Conservation (phyloP, 1,140 invertebrate genomes). For the Neuroterus valhalla region DNA sequence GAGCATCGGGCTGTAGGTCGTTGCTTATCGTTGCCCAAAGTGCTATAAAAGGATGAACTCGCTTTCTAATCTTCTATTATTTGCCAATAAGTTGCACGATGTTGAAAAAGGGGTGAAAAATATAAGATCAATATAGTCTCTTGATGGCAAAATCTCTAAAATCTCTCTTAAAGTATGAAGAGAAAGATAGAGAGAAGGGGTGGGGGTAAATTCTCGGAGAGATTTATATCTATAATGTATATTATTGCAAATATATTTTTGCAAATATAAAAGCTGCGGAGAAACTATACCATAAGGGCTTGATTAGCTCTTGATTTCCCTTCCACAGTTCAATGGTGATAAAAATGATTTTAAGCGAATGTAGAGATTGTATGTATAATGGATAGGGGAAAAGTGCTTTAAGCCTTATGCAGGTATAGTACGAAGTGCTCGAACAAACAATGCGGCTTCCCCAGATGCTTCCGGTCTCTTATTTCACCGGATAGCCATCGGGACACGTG, state of each 20-base stretch:
- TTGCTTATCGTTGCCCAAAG: constrained; percentile 1
- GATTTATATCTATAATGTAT: too few species aligned
- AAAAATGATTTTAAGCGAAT: background rate
- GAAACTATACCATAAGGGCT: too few species aligned
- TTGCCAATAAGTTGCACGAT: background rate
- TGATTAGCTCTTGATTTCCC: constrained; percentile 5
- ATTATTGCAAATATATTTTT: background rate
- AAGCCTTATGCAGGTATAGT: background rate
- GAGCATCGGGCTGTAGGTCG: background rate
- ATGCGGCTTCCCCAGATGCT: constrained; percentile 73
- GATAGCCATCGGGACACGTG: constrained; percentile 68
- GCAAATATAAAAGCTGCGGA: too few species aligned
- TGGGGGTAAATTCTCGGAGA: too few species aligned
- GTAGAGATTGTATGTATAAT: background rate
- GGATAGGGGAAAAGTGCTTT: background rate
- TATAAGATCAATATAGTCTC: background rate
- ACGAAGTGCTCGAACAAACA: constrained; percentile 67
- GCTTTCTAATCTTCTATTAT: constrained; percentile 17
- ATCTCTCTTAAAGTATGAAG: background rate
- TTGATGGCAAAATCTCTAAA: background rate
- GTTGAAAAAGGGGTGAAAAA: constrained; percentile 18
- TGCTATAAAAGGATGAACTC: constrained; percentile 10
- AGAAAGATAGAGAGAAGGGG: too few species aligned
- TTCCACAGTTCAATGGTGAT: background rate
- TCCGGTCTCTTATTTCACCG: constrained; percentile 75